phyloP scores from a whole-genome alignment of 64 coral and sea anemone genomes.

The Astreopora myriophthalma region DNA sequence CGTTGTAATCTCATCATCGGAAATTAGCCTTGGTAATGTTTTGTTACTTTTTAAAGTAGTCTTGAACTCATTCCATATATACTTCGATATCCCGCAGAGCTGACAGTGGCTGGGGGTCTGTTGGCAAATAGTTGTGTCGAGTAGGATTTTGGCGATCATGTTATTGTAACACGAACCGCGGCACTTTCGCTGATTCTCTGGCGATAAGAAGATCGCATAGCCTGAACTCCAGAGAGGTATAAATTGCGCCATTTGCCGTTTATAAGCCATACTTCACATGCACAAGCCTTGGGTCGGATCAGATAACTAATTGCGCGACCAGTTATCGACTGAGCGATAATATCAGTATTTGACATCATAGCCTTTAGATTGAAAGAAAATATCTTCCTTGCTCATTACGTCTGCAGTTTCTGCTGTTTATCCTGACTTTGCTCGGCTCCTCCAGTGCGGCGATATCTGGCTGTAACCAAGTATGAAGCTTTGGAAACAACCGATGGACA shows the following conservation, averaged over 20 bases:
- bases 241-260: constrained; percentile 5
- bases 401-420: neutral
- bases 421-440: neutral
- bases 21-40: neutral
- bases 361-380: neutral
- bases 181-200: neutral
- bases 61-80: neutral
- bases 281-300: neutral
- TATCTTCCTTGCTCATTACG: neutral
- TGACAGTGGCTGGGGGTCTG: neutral
- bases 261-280: neutral
- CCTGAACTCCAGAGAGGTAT: neutral
- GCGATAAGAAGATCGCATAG: constrained; percentile 15
- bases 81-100: neutral
- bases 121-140: neutral
- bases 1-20: neutral
- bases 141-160: neutral
- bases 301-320: constrained; percentile 2
- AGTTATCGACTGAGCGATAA: constrained; percentile 19
- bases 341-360: constrained; percentile 37
- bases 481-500: neutral
- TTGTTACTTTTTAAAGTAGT: neutral
- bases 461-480: neutral
- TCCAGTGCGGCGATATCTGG: neutral
- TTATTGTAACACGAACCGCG: constrained; percentile 24